Percentiles rank a stretch among this genome's conserved stretches.
phyloP scores from a whole-genome alignment of 2,797 vertebrate genomes.

The Pteronotus mesoamericanus region DNA sequence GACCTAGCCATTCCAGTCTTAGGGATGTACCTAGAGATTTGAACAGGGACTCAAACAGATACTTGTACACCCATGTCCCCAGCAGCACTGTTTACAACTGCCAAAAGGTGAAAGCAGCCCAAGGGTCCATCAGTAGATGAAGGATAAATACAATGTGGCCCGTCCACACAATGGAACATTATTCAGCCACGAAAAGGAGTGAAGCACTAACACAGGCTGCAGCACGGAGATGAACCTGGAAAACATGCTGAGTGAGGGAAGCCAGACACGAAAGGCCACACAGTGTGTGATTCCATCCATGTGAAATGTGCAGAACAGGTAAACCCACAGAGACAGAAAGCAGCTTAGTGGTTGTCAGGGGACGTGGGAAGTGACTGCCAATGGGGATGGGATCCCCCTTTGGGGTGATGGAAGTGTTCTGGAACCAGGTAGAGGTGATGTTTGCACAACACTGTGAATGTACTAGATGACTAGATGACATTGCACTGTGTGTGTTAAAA shows the following conservation, averaged over 20 bases:
- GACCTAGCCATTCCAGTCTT: not conserved
- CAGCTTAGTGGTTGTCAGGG: not conserved
- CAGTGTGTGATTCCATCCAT: no score
- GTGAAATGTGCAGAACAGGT: not conserved
- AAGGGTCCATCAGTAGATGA: not conserved
- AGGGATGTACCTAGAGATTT: not conserved
- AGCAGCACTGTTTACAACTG: not conserved
- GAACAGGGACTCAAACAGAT: not conserved
- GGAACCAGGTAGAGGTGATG: not conserved
- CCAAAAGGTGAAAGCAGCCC: not conserved
- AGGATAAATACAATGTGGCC: not conserved
- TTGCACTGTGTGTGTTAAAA: not conserved
- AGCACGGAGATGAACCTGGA: not conserved
- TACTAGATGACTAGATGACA: no score
- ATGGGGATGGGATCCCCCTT: not conserved
- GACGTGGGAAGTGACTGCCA: not conserved
- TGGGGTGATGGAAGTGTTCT: not conserved
- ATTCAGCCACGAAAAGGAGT: not conserved
- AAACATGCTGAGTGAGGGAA: not conserved
- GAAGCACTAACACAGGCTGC: not conserved
- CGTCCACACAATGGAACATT: not conserved
- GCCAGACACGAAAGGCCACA: not conserved
- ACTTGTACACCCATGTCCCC: not conserved
- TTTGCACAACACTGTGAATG: no score
- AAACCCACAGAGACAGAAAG: not conserved